Base-by-base conservation (phyloP, 1,140 invertebrate species). In the Ericerus pela region DNA sequence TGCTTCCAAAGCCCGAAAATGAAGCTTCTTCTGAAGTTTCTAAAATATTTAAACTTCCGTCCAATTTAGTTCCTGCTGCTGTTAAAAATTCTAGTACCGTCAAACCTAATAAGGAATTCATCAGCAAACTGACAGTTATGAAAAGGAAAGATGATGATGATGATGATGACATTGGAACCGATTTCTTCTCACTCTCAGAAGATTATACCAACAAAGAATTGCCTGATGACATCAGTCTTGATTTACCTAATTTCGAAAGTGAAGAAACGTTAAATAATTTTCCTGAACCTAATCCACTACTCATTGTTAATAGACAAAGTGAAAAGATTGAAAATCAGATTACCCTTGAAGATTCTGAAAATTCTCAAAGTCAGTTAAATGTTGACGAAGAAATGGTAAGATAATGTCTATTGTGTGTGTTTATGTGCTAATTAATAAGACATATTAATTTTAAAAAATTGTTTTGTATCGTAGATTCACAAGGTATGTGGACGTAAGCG, bases 401-500 rank as follows among this genome's bases (percentile, higher is more conserved):
- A 54, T 41, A 33, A 12, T 31, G 20, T 6, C 29, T 20, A 51
- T n/a, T 24, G 10, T 43, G 10, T 41, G 20, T n/a, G 24, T 22
- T 12, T 11, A 31, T 53, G 8, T 33, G 31, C n/a, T 33, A 33
- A 10, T 33, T n/a, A n/a, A 10, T 10, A 10, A n/a, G n/a, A 33
- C 8, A 10, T 10, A n/a, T 33, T 10, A 10, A 33, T 29, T 29
- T 31, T 10, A 16, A 10, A 28, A 24, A 6, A 68, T 70, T 53
- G 51, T 43, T 36, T 33, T 29, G 47, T 56, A 59, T 59, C 65
- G n/a, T 59, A 72, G 68, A 68, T 72, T 55, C 59, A 71, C 33
- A 61, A 64, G 51, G 56, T 74, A 54, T 69, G 74, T 60, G 75
- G 77, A 38, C 64, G 73, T 61, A 67, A 68, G 58, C 65, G 74